These are phyloP conservation scores for Archegozetes longisetosus DNA, from an alignment of 1,140 invertebrate species.

Conservation along the genomic window DNA sequence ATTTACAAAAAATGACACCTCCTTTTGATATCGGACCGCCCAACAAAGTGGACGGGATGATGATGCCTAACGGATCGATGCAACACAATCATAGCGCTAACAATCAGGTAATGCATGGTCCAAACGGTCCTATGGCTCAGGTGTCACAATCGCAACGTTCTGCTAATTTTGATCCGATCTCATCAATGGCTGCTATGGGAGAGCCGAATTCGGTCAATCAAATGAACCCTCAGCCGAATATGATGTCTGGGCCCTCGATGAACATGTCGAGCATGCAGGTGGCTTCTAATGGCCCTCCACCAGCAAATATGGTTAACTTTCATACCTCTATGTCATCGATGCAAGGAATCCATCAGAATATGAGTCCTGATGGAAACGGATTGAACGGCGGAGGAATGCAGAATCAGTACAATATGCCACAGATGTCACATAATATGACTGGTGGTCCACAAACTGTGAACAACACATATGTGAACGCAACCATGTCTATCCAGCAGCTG, in stretches of 20 bases:
- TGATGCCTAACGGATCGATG: constrained; percentile 9
- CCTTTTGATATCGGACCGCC: constrained; percentile 21
- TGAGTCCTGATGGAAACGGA: neutral
- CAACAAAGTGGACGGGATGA: constrained; percentile 18
- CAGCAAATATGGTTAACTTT: constrained; percentile 28
- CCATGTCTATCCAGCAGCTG: constrained; percentile 37
- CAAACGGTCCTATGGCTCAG: constrained; percentile 2
- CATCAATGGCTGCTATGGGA: constrained; percentile 81
- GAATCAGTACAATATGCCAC: no score
- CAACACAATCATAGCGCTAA: constrained; percentile 10
- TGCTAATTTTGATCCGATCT: constrained; percentile 68
- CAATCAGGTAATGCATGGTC: constrained; percentile 5
- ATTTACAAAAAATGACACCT: constrained; percentile 24
- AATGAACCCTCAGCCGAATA: constrained; percentile 12
- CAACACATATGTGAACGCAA: constrained; percentile 37
- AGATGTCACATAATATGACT: constrained; percentile 24
- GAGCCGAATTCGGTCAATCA: constrained; percentile 37
- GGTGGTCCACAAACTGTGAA: constrained; percentile 33
- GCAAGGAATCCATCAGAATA: constrained; percentile 20
- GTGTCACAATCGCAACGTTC: constrained; percentile 22
- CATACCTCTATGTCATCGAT: constrained; percentile 28
- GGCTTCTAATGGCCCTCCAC: constrained; percentile 28
- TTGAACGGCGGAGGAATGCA: neutral
- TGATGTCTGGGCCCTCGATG: constrained; percentile 26
- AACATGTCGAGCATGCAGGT: constrained; percentile 34